Percentiles rank a stretch among this genome's conserved stretches.
Conservation (phyloP, 2,888 invertebrate genomes). For the Calliopum simillimum region DNA sequence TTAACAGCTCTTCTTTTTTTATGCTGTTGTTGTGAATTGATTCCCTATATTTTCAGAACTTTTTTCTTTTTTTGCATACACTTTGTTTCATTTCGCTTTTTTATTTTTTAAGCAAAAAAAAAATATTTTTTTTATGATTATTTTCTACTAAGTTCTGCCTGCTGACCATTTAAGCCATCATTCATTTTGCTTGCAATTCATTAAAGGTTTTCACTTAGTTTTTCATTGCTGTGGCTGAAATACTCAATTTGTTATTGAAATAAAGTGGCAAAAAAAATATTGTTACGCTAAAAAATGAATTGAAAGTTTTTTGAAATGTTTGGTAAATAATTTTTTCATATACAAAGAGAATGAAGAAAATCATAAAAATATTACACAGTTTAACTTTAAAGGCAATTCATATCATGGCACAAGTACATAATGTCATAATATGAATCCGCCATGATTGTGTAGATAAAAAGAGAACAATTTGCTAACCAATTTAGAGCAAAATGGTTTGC, state of each 20-base stretch:
- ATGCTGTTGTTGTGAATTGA: background rate
- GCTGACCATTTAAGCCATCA: slow-evolving; percentile 16
- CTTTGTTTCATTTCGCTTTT: background rate
- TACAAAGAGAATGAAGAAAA: no score
- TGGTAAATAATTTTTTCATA: no score
- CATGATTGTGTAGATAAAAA: no score
- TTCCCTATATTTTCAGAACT: background rate
- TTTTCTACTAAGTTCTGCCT: background rate
- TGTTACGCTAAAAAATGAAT: no score
- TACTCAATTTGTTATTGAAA: slow-evolving; percentile 21
- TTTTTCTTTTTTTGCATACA: background rate
- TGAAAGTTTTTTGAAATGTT: no score
- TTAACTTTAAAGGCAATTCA: no score
- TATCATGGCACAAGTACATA: no score
- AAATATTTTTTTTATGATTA: no score
- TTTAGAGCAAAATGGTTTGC: no score
- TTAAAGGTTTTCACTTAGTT: slow-evolving; percentile 13
- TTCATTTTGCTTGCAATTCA: slow-evolving; percentile 23
- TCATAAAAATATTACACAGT: no score
- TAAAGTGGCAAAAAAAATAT: slow-evolving; percentile 6
- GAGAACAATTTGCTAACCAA: no score
- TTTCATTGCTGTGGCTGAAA: background rate
- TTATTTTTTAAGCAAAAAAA: background rate
- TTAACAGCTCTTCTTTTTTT: slow-evolving; percentile 10
- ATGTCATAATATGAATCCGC: no score